Evolutionary conservation across 2,888 invertebrate species (phyloP), one percentile per base, ranked within the genome.

Genomic region (Tenthredo amoena): DNA sequence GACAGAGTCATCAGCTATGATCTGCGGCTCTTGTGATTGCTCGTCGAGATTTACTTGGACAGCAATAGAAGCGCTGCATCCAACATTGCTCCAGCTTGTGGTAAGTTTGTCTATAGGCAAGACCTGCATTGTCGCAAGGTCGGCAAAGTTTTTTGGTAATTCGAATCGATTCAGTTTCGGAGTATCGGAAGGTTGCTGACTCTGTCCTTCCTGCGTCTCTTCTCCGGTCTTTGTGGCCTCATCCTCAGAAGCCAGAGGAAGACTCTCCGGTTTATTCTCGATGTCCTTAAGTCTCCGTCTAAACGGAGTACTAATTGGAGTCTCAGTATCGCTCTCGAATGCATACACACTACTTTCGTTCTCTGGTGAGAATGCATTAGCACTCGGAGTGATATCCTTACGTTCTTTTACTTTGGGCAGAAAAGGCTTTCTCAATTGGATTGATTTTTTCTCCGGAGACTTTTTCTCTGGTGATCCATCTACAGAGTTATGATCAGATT

Each of bases 311-410:
- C 94, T 95, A 34, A 95, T 92, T 0, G 94, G 94, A 26, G 95
- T 94, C 86, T 96, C 96, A 47, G 95, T 95, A 71, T 96, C 96
- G 87, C 96, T 96, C 87, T 96, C 96, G 91, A 96, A 96, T 2
- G 96, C 96, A 89, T 96, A 96, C 21, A 96, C 95, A 86, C 96
- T 96, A 86, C 96, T 96, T 90, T 96, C 96, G 89, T 96, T 96
- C 88, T 96, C 96, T 0, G 95, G 95, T 0, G 96, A 96, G 92
- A 96, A 96, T 0, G 96, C 96, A 89, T 94, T 95, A 4, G 94
- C 93, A 88, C 94, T 95, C 0, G 94, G 94, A 37, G 92, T 90
- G 26, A 89, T 90, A 43, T 91, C 91, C 85, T 93, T 94, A 77
- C 94, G 94, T 87, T 95, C 94, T 87, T 95, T 96, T 9, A 94